Evolutionary conservation across 2,113 vertebrate genomes (phyloP).

Genomic region (Odocoileus hemionus): DNA sequence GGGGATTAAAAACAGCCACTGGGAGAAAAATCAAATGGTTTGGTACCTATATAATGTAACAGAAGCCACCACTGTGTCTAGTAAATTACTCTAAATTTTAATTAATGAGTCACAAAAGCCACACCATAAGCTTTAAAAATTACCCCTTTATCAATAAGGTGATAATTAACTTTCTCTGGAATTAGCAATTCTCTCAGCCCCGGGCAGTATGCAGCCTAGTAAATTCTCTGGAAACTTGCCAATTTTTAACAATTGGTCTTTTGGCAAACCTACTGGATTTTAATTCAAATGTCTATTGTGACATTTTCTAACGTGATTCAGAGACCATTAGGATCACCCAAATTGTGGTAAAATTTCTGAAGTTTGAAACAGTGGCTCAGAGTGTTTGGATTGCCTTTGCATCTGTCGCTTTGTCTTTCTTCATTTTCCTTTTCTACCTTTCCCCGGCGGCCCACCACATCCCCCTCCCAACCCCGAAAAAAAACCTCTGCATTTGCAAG

Average conservation of each 20-base stretch:
- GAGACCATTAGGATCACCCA: background rate
- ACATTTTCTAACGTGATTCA: conserved; percentile 16
- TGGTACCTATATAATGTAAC: background rate
- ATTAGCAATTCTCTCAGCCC: conserved; percentile 53
- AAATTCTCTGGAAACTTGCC: conserved; percentile 56
- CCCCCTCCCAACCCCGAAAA: fast-evolving
- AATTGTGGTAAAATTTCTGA: background rate
- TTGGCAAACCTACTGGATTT: conserved; percentile 39
- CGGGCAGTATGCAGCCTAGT: background rate
- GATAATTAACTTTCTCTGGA: conserved; percentile 71
- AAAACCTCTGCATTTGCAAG: background rate
- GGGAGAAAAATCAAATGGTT: conserved; percentile 26
- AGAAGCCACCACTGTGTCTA: conserved; percentile 47
- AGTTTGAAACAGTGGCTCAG: background rate
- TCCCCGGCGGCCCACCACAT: background rate
- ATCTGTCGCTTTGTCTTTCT: background rate
- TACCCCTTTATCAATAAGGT: conserved; percentile 67
- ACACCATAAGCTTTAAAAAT: conserved; percentile 62
- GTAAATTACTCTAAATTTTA: conserved; percentile 69
- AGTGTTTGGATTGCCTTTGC: background rate
- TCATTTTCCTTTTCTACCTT: background rate
- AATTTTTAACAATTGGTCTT: conserved; percentile 58
- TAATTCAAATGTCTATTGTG: conserved; percentile 53
- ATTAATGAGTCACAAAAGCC: conserved; percentile 67
- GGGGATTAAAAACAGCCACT: background rate